Evolutionary conservation across 1,140 invertebrate species (phyloP).

Genomic region (Heliconius himera): DNA sequence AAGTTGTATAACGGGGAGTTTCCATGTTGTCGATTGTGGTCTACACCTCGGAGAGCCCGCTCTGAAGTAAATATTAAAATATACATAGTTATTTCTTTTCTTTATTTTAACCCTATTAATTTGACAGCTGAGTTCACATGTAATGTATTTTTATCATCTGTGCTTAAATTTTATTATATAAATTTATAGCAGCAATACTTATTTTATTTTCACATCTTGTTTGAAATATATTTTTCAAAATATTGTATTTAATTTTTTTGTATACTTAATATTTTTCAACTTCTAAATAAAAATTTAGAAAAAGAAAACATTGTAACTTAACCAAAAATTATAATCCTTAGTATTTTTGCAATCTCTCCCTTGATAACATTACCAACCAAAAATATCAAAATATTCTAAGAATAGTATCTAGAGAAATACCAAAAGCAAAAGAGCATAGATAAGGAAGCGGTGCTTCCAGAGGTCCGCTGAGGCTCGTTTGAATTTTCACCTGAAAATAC

Average conservation of each 20-base stretch:
- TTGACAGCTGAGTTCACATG: not conserved
- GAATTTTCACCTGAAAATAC: conserved; percentile 50
- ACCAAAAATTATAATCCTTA: not conserved
- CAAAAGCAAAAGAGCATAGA: conserved; percentile 51
- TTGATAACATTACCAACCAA: not conserved
- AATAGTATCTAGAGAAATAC: conserved; percentile 45
- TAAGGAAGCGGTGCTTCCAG: conserved; percentile 40
- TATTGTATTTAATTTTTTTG: not conserved
- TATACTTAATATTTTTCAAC: too few relatives aligned
- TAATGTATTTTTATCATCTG: too few relatives aligned
- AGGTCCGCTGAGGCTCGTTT: conserved; percentile 33
- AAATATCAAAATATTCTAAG: conserved; percentile 65
- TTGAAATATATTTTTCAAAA: not conserved
- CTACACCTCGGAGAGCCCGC: conserved; percentile 46
- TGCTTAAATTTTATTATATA: too few relatives aligned
- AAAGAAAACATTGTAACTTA: not conserved
- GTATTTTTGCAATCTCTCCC: not conserved
- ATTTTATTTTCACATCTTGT: not conserved
- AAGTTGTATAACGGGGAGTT: conserved; percentile 57
- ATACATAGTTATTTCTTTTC: not conserved
- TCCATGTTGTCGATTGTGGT: conserved; percentile 58
- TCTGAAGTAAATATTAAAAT: not conserved
- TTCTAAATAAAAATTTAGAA: too few relatives aligned
- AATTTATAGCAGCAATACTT: too few relatives aligned
- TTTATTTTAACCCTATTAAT: not conserved